Evolutionary conservation across 2,888 invertebrate genomes (phyloP).

Genomic region (Nesidiocoris tenuis): DNA sequence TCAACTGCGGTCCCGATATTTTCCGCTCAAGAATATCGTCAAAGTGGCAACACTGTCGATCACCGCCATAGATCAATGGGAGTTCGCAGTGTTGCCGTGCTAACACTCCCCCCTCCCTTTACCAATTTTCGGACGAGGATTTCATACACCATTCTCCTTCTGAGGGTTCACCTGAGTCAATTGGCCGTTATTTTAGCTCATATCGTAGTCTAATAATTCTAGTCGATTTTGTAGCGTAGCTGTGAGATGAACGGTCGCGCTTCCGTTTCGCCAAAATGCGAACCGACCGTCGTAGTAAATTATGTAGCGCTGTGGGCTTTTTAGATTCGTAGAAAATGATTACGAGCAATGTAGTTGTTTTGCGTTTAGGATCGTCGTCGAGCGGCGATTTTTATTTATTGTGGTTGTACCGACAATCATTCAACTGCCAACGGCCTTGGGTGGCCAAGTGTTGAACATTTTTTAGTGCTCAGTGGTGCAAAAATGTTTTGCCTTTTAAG

Average conservation of each 20-base stretch:
- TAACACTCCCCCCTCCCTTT: constrained; percentile 5
- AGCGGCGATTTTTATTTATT: background rate
- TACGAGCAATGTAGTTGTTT: background rate
- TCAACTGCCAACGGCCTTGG: constrained; percentile 13
- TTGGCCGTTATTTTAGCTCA: constrained; percentile 28
- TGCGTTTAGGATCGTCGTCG: background rate
- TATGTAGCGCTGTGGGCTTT: constrained; percentile 32
- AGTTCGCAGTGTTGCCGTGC: constrained; percentile 9
- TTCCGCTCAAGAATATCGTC: too few relatives aligned
- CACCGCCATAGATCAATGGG: too few relatives aligned
- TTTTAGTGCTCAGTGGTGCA: background rate
- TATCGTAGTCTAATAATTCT: constrained; percentile 31
- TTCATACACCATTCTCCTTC: constrained; percentile 1
- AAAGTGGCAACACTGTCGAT: too few relatives aligned
- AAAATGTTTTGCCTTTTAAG: background rate
- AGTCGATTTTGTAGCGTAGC: constrained; percentile 19
- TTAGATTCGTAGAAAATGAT: background rate
- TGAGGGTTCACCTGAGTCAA: constrained; percentile 40
- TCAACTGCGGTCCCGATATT: too few relatives aligned
- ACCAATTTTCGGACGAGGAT: constrained; percentile 7
- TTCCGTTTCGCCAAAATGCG: constrained; percentile 15
- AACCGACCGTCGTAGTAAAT: constrained; percentile 31
- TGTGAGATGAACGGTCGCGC: constrained; percentile 13
- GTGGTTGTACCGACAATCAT: constrained; percentile 34
- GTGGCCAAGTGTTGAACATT: background rate